Evolutionary conservation across 2,888 invertebrate genomes (phyloP).

Genomic region (Blastobasis lacticolella): DNA sequence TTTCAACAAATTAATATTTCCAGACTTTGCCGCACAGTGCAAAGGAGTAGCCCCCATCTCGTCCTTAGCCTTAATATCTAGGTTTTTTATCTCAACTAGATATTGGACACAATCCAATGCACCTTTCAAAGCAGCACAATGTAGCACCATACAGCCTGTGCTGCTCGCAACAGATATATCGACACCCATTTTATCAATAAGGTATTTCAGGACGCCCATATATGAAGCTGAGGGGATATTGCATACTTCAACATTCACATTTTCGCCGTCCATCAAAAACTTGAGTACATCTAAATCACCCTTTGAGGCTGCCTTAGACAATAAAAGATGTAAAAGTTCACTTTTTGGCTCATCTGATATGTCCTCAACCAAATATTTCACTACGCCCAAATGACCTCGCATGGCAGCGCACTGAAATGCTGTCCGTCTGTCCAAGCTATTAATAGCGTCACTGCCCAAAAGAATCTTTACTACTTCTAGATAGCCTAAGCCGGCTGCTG

Average conservation of each 20-base stretch:
- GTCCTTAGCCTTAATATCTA: neutral
- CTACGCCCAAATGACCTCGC: neutral
- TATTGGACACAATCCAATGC: neutral
- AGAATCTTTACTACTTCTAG: neutral
- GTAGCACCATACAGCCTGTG: neutral
- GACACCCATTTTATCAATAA: too few species aligned
- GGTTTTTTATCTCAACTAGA: neutral
- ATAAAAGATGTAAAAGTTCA: too few species aligned
- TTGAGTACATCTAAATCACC: too few species aligned
- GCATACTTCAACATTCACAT: too few species aligned
- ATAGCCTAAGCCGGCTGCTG: too few species aligned
- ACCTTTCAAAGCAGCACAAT: neutral
- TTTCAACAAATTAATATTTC: conserved; percentile 2
- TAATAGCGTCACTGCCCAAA: neutral
- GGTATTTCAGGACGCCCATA: too few species aligned
- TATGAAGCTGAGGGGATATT: too few species aligned
- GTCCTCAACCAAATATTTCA: neutral
- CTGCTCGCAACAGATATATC: too few species aligned
- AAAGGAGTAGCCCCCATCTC: neutral
- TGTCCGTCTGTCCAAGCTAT: too few species aligned
- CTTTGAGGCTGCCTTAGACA: too few species aligned
- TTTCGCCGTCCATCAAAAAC: too few species aligned
- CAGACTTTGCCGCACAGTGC: neutral
- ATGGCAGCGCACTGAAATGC: neutral
- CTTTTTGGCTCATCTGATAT: too few species aligned